A percentile compares a stretch with the other conserved stretches of the same genome.
Evolutionary conservation across 2,797 vertebrate genomes (phyloP).

Genomic region (Pelochelys cantorii): DNA sequence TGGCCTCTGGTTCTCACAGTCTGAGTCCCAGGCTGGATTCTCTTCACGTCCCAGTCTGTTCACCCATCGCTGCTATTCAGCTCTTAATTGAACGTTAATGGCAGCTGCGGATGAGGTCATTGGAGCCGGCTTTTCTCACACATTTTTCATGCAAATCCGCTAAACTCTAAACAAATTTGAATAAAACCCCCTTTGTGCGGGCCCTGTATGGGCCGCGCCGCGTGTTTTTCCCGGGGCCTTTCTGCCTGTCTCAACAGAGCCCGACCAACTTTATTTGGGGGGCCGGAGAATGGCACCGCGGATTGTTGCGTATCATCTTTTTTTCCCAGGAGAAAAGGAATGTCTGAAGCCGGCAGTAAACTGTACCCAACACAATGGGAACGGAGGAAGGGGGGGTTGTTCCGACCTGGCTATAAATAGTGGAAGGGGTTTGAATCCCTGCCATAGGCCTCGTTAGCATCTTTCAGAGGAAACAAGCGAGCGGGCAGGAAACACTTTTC

Average conservation of each 20-base stretch:
- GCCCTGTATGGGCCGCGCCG: slow-evolving; percentile 69
- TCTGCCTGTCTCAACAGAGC: slow-evolving; percentile 21
- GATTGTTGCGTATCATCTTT: neutral
- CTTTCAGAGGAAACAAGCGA: no score
- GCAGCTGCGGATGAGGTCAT: slow-evolving; percentile 90
- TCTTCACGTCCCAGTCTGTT: slow-evolving; percentile 83
- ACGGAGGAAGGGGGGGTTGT: no score
- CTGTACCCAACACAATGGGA: neutral
- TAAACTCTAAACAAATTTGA: slow-evolving; percentile 90
- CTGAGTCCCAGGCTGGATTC: slow-evolving; percentile 82
- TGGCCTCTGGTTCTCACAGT: slow-evolving; percentile 76
- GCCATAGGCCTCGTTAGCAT: no score
- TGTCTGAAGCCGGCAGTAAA: neutral
- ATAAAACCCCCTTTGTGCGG: slow-evolving; percentile 87
- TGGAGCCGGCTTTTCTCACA: slow-evolving; percentile 87
- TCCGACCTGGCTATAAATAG: neutral
- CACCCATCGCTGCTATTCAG: slow-evolving; percentile 84
- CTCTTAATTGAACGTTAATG: slow-evolving; percentile 92
- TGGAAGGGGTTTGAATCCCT: neutral
- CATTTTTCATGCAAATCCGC: slow-evolving; percentile 90
- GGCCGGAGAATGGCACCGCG: neutral
- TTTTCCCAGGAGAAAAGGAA: neutral
- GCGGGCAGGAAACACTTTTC: neutral
- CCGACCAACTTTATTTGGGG: neutral
- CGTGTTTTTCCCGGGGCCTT: slow-evolving; percentile 1